Base-by-base conservation (phyloP, 2,113 vertebrate species). In the Mastomys natalensis region DNA sequence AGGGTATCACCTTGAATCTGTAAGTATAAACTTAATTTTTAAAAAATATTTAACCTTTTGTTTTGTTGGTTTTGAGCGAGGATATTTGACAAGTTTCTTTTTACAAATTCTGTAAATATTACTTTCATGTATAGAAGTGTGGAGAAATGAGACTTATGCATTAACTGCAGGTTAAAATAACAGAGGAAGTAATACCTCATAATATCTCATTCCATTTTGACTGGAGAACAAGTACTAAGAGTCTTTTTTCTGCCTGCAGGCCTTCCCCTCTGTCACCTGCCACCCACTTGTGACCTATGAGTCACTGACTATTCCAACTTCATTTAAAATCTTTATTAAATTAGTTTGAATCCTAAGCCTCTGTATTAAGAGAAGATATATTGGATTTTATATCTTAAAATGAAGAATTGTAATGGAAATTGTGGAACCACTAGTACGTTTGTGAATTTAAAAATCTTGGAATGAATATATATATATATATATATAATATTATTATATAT, bases 281-380 rank as follows among this genome's bases (percentile, higher is more conserved):
- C 99, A 99, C 99, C 99, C 99, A 99, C 99, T 97, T 98, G 98
- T 99, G 99, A 99, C 99, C 99, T 99, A 99, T 99, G 99, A 99
- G 98, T 99, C 99, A 99, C 98, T 98, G 98, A 98, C 98, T 98
- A 98, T 98, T 99, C 98, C 97, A 98, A 98, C 98, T 99, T 99
- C 98, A 99, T 99, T 98, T 99, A 98, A 99, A 99, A 99, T 97
- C 98, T 98, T 99, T 99, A 99, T 99, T 99, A 98, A 99, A 99
- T 99, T 99, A 99, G 98, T 98, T 99, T 98, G 98, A 99, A 99
- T 98, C 98, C 98, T 96, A 98, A 99, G 98, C 97, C 96, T 98
- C 77, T 98, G 91, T 98, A 97, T 98, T 98, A 98, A 98, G 98
- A 98, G 97, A 98, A 98, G 97, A 97, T 98, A 85, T 95, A 97